These are phyloP conservation scores for Eledona agricola DNA, from an alignment of 2,888 invertebrate species.

Conservation along the genomic window DNA sequence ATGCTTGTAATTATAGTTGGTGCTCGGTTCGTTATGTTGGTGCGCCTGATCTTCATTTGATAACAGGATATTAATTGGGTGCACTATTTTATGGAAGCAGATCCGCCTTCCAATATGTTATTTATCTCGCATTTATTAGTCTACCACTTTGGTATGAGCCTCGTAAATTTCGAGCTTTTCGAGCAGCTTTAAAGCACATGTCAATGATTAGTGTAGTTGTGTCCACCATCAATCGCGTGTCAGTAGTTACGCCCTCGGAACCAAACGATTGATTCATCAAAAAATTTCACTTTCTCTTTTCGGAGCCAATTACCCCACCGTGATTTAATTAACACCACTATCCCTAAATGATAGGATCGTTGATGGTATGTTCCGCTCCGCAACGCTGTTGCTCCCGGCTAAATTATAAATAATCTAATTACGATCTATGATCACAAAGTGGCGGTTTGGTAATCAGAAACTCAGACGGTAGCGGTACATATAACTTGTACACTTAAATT, in stretches of 20 bases:
- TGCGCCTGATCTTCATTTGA: slow-evolving; percentile 57
- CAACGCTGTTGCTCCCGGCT: slow-evolving; percentile 38
- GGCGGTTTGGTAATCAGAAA: slow-evolving; percentile 55
- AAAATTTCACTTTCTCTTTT: slow-evolving; percentile 17
- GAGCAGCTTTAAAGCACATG: too few species aligned
- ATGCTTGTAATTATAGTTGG: slow-evolving; percentile 59
- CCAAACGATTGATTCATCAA: slow-evolving; percentile 20
- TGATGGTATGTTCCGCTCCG: slow-evolving; percentile 24
- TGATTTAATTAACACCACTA: slow-evolving; percentile 13
- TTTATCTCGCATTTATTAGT: too few species aligned
- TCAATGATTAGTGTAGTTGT: slow-evolving; percentile 8
- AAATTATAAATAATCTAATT: slow-evolving; percentile 60
- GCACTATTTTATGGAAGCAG: slow-evolving; percentile 54
- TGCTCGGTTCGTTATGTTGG: slow-evolving; percentile 51
- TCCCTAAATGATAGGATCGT: slow-evolving; percentile 8
- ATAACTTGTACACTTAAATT: slow-evolving; percentile 52
- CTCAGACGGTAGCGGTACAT: slow-evolving; percentile 55
- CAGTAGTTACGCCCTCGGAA: background rate
- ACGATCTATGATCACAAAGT: slow-evolving; percentile 56
- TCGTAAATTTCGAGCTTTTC: too few species aligned
- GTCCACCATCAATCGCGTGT: background rate
- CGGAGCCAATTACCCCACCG: too few species aligned
- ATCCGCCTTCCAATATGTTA: slow-evolving; percentile 41
- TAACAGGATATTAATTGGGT: slow-evolving; percentile 57
- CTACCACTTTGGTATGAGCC: too few species aligned